phyloP scores from a whole-genome alignment of 2,797 vertebrate genomes.

The Arvicola amphibius region DNA sequence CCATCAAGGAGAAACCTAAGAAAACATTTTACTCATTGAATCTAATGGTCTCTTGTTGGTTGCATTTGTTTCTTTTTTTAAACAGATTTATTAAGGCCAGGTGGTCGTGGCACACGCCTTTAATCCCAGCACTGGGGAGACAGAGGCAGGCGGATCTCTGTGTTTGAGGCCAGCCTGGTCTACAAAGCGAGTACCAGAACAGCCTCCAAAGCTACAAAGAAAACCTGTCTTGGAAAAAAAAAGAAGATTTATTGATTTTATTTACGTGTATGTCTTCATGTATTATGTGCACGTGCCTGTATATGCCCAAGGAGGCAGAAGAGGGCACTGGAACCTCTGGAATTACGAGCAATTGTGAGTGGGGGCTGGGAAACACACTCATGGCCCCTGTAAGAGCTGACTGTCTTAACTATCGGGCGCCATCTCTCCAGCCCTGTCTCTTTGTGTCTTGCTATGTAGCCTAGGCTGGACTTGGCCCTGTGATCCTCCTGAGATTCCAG shows the following conservation, averaged over 20 bases:
- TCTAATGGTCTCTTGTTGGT: neutral
- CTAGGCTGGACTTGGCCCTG: neutral
- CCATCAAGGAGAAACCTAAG: neutral
- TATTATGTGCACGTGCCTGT: neutral
- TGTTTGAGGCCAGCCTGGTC: no score
- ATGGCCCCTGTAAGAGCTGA: neutral
- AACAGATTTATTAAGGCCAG: neutral
- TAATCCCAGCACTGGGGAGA: no score
- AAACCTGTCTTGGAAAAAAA: no score
- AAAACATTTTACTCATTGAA: neutral
- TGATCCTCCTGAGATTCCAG: neutral
- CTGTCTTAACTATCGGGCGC: no score
- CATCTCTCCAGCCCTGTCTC: neutral
- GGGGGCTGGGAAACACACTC: neutral
- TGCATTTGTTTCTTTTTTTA: neutral
- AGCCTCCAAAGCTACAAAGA: no score
- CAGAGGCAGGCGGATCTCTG: no score
- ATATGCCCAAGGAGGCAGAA: neutral
- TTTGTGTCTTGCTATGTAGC: neutral
- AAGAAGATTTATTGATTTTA: neutral
- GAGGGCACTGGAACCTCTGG: neutral
- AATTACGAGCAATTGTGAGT: neutral
- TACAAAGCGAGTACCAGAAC: no score
- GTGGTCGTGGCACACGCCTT: accelerated
- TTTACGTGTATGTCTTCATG: neutral